Percentiles rank a stretch among this genome's conserved stretches.
Conservation (phyloP, 1,140 invertebrate genomes). For the Saccostrea echinata region DNA sequence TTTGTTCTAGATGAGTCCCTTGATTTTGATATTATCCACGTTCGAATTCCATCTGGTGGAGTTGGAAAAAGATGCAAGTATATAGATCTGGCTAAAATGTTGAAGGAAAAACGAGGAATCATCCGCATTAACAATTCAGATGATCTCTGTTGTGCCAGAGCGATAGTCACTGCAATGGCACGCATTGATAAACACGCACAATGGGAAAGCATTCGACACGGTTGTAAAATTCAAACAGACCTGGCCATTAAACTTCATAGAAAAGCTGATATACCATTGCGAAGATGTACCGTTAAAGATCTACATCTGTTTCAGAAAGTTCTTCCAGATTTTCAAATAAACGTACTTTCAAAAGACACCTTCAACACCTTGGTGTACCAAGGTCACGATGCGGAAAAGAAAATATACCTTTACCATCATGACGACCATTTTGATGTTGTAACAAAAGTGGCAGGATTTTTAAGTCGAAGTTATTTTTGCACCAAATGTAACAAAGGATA, state of each 20-base stretch:
- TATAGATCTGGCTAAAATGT: slow-evolving; percentile 48
- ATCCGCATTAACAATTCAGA: slow-evolving; percentile 55
- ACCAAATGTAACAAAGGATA: slow-evolving; percentile 55
- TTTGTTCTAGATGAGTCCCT: slow-evolving; percentile 57
- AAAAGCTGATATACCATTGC: slow-evolving; percentile 35
- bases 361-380: slow-evolving; percentile 58
- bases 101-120: slow-evolving; percentile 52
- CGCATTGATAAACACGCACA: slow-evolving; percentile 42
- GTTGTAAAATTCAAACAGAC: slow-evolving; percentile 22
- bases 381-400: slow-evolving; percentile 48
- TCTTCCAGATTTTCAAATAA: slow-evolving; percentile 41
- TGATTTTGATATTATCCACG: slow-evolving; percentile 53
- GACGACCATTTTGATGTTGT: slow-evolving; percentile 58
- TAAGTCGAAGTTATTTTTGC: slow-evolving; percentile 54
- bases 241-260: slow-evolving; percentile 46
- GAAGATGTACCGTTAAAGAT: slow-evolving; percentile 52
- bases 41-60: slow-evolving; percentile 38
- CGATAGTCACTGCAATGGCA: slow-evolving; percentile 55
- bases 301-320: slow-evolving; percentile 45
- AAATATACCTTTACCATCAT: slow-evolving; percentile 53
- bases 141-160: slow-evolving; percentile 54
- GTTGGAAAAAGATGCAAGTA: slow-evolving; percentile 27
- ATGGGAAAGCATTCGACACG: slow-evolving; percentile 52
- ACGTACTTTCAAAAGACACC: slow-evolving; percentile 55
- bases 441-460: slow-evolving; percentile 55